These are phyloP conservation scores for Ptychadena robeensis DNA, from an alignment of 2,797 vertebrate genomes.

Conservation along the genomic window DNA sequence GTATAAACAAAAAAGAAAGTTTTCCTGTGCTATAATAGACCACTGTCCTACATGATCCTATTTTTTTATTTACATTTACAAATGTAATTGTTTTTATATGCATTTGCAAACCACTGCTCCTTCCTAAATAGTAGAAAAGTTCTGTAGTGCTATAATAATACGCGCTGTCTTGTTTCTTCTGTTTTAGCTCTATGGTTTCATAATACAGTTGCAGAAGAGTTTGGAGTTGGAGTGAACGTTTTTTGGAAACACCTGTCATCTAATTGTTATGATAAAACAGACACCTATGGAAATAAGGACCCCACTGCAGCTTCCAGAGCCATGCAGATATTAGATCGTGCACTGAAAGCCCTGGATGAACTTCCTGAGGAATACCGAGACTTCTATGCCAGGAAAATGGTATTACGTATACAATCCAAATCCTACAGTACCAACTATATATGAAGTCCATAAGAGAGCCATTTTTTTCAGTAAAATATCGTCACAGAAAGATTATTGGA, in stretches of 20 bases:
- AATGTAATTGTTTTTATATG: neutral
- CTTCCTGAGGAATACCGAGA: conserved; percentile 89
- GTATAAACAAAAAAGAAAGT: no score
- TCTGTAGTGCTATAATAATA: neutral
- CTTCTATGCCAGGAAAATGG: conserved; percentile 94
- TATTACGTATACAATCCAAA: conserved; percentile 84
- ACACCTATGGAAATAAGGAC: conserved; percentile 94
- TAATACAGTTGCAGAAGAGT: conserved; percentile 89
- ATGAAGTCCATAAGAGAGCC: conserved; percentile 52
- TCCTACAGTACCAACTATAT: conserved; percentile 74
- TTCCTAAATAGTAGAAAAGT: neutral
- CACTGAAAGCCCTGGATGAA: conserved; percentile 86
- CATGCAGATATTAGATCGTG: conserved; percentile 81
- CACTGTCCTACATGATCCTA: no score
- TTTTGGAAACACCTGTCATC: conserved; percentile 92
- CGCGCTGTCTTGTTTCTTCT: neutral
- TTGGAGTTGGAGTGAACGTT: conserved; percentile 91
- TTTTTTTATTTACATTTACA: no score
- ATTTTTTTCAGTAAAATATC: no score
- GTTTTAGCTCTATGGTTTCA: conserved; percentile 94
- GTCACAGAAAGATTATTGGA: no score
- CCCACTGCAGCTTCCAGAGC: conserved; percentile 82
- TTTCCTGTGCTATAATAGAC: no score
- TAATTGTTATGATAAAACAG: conserved; percentile 88
- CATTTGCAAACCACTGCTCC: neutral